phyloP scores from a whole-genome alignment of 2,113 vertebrate genomes.

The Pseudois nayaur region DNA sequence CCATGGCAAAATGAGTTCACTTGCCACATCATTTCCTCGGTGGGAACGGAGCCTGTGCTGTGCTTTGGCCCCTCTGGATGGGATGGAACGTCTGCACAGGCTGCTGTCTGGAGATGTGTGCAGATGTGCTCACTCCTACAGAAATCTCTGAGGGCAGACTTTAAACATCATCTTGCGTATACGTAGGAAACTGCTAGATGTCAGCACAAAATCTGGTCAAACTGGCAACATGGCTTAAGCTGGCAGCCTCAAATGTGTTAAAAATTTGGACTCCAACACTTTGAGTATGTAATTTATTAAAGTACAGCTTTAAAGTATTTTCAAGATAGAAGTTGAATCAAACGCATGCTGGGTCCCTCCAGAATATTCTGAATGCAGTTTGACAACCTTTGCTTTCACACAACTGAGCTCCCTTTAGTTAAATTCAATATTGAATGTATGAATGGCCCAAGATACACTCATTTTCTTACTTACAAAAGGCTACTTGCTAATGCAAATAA shows the following conservation, averaged over 20 bases:
- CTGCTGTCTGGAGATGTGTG: not conserved
- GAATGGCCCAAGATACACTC: not conserved
- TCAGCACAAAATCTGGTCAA: not conserved
- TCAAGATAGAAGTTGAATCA: not conserved
- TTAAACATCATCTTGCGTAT: not conserved
- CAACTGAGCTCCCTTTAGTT: not conserved
- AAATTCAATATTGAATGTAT: slow-evolving; percentile 20
- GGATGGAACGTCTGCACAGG: not conserved
- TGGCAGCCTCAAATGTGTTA: not conserved
- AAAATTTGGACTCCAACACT: not conserved
- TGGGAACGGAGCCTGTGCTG: accelerated
- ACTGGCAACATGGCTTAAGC: not conserved
- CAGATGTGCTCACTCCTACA: not conserved
- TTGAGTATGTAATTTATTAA: not conserved
- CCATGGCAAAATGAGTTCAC: not conserved
- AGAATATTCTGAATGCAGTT: not conserved
- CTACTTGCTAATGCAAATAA: not conserved
- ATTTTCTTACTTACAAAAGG: not conserved
- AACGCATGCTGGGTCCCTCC: not conserved
- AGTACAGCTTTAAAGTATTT: not conserved
- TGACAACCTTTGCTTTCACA: not conserved
- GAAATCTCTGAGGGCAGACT: not conserved
- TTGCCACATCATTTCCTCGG: not conserved
- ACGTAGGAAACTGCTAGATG: not conserved
- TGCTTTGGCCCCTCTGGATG: accelerated